Percentiles rank a stretch among this genome's conserved stretches.
Evolutionary conservation across 1,140 invertebrate genomes (phyloP).

Genomic region (Battus philenor): DNA sequence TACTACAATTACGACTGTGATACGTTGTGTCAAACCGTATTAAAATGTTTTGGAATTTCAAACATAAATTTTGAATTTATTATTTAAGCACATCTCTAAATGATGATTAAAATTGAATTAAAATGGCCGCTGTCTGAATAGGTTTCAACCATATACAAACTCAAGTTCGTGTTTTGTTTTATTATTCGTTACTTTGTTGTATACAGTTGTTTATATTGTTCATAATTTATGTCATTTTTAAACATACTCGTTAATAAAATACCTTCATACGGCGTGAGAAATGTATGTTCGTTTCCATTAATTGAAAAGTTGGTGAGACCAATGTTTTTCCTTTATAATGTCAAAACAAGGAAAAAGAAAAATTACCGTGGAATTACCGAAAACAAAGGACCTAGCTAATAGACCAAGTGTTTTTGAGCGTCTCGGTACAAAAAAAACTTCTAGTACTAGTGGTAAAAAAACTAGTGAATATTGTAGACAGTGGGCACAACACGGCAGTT

Average conservation of each 20-base stretch:
- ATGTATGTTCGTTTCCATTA: slow-evolving; percentile 38
- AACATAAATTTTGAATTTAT: too few relatives aligned
- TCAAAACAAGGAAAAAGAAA: slow-evolving; percentile 87
- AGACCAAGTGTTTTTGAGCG: slow-evolving; percentile 88
- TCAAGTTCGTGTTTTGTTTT: too few relatives aligned
- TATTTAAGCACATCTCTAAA: too few relatives aligned
- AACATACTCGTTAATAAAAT: background rate
- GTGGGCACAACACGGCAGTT: slow-evolving; percentile 85
- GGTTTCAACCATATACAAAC: too few relatives aligned
- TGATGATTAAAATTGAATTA: too few relatives aligned
- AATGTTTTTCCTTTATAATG: slow-evolving; percentile 78
- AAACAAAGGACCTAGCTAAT: slow-evolving; percentile 79
- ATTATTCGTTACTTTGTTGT: too few relatives aligned
- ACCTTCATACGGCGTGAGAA: slow-evolving; percentile 17
- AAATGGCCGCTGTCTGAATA: too few relatives aligned
- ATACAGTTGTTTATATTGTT: background rate
- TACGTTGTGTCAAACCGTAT: too few relatives aligned
- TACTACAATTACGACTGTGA: too few relatives aligned
- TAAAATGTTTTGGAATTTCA: too few relatives aligned
- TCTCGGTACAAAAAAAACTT: slow-evolving; percentile 83
- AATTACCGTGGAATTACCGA: slow-evolving; percentile 84
- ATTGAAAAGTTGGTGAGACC: slow-evolving; percentile 42
- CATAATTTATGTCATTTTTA: background rate
- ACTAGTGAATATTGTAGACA: slow-evolving; percentile 82
- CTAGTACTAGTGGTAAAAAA: slow-evolving; percentile 69